Evolutionary conservation across 2,888 invertebrate species (phyloP).

Genomic region (Troglohyphantes excavatus): DNA sequence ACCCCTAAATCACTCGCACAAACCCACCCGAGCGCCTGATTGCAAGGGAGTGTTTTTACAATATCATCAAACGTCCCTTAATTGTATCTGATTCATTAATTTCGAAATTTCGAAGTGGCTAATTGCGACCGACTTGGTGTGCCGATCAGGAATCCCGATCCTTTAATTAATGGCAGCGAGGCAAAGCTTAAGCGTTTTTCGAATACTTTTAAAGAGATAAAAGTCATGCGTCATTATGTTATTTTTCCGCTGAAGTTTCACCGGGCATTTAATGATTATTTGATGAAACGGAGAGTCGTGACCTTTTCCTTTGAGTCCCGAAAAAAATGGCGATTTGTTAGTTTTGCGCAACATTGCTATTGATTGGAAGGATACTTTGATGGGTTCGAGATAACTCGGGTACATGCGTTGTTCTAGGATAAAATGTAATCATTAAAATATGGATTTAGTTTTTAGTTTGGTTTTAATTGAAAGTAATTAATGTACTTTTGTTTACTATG

Average conservation of each 20-base stretch:
- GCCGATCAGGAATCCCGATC: not conserved
- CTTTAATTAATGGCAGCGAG: slow-evolving; percentile 12
- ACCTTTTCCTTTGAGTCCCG: not conserved
- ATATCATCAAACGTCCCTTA: not conserved
- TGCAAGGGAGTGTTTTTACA: not conserved
- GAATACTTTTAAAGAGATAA: slow-evolving; percentile 17
- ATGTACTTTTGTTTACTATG: no score
- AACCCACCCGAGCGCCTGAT: not conserved
- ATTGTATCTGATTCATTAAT: slow-evolving; percentile 34
- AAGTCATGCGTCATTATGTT: slow-evolving; percentile 30
- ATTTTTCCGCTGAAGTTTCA: not conserved
- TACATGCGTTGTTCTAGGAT: no score
- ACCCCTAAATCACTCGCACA: no score
- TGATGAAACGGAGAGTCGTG: slow-evolving; percentile 42
- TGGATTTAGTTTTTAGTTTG: no score
- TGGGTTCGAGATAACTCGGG: no score
- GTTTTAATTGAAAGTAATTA: no score
- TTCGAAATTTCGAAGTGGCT: slow-evolving; percentile 12
- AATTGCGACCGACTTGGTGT: slow-evolving; percentile 30
- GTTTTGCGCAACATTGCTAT: no score
- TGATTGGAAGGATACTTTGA: no score
- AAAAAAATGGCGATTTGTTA: no score
- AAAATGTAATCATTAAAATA: no score
- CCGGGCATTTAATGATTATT: slow-evolving; percentile 44
- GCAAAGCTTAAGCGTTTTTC: slow-evolving; percentile 36